A percentile compares a stretch with the other conserved stretches of the same genome.
Conservation (phyloP, 2,113 vertebrate species). For the Bujurquina vittata region DNA sequence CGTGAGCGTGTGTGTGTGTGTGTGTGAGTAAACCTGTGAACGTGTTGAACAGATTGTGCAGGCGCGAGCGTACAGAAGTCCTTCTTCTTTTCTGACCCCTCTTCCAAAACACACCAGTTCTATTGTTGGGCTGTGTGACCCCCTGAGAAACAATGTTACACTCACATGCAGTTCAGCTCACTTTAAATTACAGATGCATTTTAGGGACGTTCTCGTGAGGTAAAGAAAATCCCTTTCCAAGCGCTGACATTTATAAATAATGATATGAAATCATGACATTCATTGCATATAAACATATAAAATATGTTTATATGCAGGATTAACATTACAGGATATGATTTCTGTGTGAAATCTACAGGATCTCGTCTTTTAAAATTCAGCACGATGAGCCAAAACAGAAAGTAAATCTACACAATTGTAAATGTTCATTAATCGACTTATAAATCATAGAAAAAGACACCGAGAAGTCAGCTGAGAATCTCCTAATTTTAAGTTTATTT, state of each 20-base stretch:
- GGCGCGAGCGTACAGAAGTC: neutral
- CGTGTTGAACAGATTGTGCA: neutral
- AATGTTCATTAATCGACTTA: neutral
- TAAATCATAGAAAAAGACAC: neutral
- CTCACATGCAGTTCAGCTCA: neutral
- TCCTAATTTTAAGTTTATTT: neutral
- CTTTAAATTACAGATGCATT: neutral
- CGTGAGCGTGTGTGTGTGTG: neutral
- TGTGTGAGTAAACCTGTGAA: neutral
- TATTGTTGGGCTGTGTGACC: neutral
- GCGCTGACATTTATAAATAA: neutral
- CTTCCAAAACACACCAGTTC: constrained; percentile 3
- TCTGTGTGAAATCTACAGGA: neutral
- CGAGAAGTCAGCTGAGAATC: neutral
- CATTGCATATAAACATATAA: neutral
- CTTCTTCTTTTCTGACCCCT: neutral
- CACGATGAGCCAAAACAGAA: neutral
- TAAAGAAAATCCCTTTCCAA: neutral
- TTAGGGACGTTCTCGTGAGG: neutral
- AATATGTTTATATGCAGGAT: neutral
- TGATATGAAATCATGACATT: neutral
- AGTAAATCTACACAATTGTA: neutral
- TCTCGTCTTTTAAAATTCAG: neutral
- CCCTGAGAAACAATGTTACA: neutral
- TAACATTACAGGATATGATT: neutral